Base-by-base conservation (phyloP, 2,113 vertebrate genomes). In the Ploceus nigricollis region DNA sequence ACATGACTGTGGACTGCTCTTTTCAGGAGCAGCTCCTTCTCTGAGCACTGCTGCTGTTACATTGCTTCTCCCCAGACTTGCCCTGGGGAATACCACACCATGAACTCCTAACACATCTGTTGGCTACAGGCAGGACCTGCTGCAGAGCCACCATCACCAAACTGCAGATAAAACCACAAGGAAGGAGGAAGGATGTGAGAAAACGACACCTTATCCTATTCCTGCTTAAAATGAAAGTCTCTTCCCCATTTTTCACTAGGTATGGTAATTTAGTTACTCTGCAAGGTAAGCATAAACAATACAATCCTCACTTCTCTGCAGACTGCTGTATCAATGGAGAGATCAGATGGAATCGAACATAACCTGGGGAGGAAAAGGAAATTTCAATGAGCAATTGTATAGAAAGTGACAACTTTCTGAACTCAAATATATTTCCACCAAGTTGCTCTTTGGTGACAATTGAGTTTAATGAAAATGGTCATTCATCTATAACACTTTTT, bases 291-390 rank as follows among this genome's bases (percentile, higher is more conserved):
- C 24, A 85, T 24, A 90, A 97, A 60, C 44, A 89, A 87, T 0
- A 13, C 13, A 83, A 84, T 39, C 60, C 99, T 99, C 98, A 99
- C 99, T 99, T 99, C 93, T 98, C 98, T 54, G 99, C 98, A 94
- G 98, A 99, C 85, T 98, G 98, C 96, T 99, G 99, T 73, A 99
- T 98, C 94, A 99, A 64, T 3, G 99, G 99, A 40, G 99, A 99
- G 94, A 99, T 98, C 94, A 99, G 98, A 95, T 99, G 98, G 96
- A 99, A 99, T 57, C 99, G 98, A 79, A 99, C 98, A 48, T 99
- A 99, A 66, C 98, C 99, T 99, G 96, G 56, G 93, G 96, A 57
- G 86, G 87, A 94, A 91, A 86, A 97, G 77, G 91, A 95, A 92
- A 57, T 83, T 73, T 8, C 66, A 71, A 33, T 97, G 64, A 98